These are phyloP conservation scores for Kryptolebias marmoratus DNA, from an alignment of 2,113 vertebrate species.

Conservation along the genomic window DNA sequence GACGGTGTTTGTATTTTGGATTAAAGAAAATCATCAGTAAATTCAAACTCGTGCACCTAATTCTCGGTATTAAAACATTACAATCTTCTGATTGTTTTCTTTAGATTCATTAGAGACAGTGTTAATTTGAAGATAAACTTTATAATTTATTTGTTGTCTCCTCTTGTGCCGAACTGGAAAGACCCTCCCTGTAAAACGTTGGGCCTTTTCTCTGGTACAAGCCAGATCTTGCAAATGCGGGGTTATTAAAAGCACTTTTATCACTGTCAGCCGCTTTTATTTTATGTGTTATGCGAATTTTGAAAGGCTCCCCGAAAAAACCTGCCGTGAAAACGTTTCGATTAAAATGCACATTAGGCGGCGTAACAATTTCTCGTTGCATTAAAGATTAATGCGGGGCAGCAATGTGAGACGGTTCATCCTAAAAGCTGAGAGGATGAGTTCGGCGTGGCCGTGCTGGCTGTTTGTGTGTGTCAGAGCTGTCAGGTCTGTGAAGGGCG, in stretches of 20 bases:
- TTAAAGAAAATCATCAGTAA: too few species aligned
- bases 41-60: too few species aligned
- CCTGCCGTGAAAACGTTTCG: neutral
- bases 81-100: too few species aligned
- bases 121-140: too few species aligned
- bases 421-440: slow-evolving; percentile 19
- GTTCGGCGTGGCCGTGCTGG: neutral
- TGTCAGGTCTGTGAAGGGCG: slow-evolving; percentile 69
- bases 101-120: too few species aligned
- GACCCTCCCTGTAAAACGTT: too few species aligned
- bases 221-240: neutral
- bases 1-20: too few species aligned
- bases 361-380: too few species aligned
- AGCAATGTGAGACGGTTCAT: slow-evolving; percentile 3
- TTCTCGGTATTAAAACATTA: too few species aligned
- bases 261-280: neutral
- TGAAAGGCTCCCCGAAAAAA: neutral
- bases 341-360: neutral
- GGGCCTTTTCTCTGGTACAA: neutral
- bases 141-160: too few species aligned
- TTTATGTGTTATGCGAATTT: neutral
- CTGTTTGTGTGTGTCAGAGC: slow-evolving; percentile 42
- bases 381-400: slow-evolving; percentile 14
- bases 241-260: neutral
- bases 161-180: too few species aligned